Conservation (phyloP, 2,888 invertebrate genomes). For the Sinopyrophorus schimmeli region DNA sequence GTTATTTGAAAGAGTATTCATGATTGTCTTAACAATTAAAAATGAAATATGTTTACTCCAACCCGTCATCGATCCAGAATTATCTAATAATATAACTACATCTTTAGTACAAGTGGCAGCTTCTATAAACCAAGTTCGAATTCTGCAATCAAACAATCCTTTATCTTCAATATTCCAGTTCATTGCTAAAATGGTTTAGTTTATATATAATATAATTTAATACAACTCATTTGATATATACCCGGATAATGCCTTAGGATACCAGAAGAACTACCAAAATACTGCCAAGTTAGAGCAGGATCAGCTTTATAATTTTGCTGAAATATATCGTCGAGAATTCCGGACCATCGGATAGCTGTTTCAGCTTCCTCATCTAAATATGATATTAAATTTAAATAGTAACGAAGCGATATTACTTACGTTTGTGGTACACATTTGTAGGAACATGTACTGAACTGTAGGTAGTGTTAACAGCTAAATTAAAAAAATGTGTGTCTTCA, state of each 20-base stretch:
- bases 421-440: slow-evolving; percentile 86
- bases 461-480: slow-evolving; percentile 77
- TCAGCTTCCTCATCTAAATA: slow-evolving; percentile 58
- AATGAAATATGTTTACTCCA: slow-evolving; percentile 70
- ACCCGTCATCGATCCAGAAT: slow-evolving; percentile 97
- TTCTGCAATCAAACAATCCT: slow-evolving; percentile 91
- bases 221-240: slow-evolving; percentile 24
- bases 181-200: slow-evolving; percentile 58
- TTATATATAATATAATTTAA: background rate
- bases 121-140: slow-evolving; percentile 94
- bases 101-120: slow-evolving; percentile 98
- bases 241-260: slow-evolving; percentile 89
- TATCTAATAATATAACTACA: slow-evolving; percentile 91
- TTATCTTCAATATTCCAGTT: slow-evolving; percentile 65
- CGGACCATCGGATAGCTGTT: slow-evolving; percentile 89
- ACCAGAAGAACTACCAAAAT: slow-evolving; percentile 93
- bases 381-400: background rate
- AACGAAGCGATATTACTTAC: slow-evolving; percentile 55
- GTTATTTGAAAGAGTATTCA: slow-evolving; percentile 96
- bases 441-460: slow-evolving; percentile 92
- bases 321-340: slow-evolving; percentile 81
- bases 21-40: slow-evolving; percentile 82
- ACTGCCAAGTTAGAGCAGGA: slow-evolving; percentile 94
- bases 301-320: slow-evolving; percentile 83
- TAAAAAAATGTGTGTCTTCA: slow-evolving; percentile 81